Base-by-base conservation (phyloP, 2,113 vertebrate species). In the Arothron firmamentum region DNA sequence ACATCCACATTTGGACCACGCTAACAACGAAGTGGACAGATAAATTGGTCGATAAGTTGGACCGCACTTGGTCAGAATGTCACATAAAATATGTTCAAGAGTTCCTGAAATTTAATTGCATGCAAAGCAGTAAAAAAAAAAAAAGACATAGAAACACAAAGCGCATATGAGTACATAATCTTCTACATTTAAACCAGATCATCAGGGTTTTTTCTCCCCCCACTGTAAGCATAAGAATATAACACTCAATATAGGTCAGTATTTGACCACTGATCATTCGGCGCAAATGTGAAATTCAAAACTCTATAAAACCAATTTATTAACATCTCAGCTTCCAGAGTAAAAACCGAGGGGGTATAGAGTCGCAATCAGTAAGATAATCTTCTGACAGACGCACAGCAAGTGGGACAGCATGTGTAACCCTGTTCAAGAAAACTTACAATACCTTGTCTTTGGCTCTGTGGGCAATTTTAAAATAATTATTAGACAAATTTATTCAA, bases 221-320 rank as follows among this genome's bases (percentile, higher is more conserved):
- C 3, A 38, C 21, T 51, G 17, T 25, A 46, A n/a, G n/a, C 21
- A 21, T 41, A 19, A 34, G 6, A 62, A 38, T 10, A 2, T 25
- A 10, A 19, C 12, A 23, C 2, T 2, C 64, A 79, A 71, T 60
- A 56, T 68, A 60, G 61, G 72, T 64, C 54, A 62, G 18, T 8
- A 18, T 12, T 48, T 19, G 14, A 53, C 1, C 3, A 10, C 15
- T 52, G 43, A 46, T 49, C 13, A 43, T 4, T 9, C 50, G 42
- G 5, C 5, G 11, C 8, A 10, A 5, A 18, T 9, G 1, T 59
- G 28, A 41, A 25, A 47, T 20, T 18, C n/a, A 65, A 2, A 5
- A 17, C 11, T 41, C 47, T 14, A 12, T 6, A 20, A 58, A 34
- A 59, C 43, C n/a, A n/a, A 59, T 43, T 31, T 49, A 49, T 15